These are phyloP conservation scores for Trichonephila inaurata DNA, from an alignment of 1,140 invertebrate species.

Conservation along the genomic window DNA sequence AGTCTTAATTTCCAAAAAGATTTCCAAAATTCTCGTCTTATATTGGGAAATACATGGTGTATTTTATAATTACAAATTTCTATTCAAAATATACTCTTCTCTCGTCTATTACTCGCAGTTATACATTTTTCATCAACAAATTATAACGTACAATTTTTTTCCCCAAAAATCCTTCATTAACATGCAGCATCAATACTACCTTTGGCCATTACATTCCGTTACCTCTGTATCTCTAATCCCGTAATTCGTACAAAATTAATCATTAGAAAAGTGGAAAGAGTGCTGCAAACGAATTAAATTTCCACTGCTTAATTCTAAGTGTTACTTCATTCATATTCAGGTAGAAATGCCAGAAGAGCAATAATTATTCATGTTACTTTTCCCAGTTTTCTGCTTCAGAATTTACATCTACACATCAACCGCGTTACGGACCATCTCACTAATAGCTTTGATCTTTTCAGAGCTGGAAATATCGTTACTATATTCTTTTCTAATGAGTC, in stretches of 20 bases:
- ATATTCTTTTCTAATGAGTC: background rate
- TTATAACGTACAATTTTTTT: no score
- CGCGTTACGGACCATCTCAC: background rate
- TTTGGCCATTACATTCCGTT: background rate
- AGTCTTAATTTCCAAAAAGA: no score
- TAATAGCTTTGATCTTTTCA: background rate
- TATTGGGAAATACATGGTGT: no score
- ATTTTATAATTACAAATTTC: no score
- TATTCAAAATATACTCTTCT: no score
- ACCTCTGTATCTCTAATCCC: background rate
- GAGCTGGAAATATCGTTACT: background rate
- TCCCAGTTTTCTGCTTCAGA: background rate
- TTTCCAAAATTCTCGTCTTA: no score
- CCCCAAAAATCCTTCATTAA: background rate
- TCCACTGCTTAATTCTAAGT: background rate
- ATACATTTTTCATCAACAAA: no score
- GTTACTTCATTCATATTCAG: slow-evolving; percentile 19
- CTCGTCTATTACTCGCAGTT: no score
- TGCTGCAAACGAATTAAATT: background rate
- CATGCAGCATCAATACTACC: background rate
- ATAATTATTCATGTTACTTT: background rate
- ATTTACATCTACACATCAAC: background rate
- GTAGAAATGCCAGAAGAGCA: background rate
- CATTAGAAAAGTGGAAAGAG: background rate
- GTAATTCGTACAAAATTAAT: background rate